These are phyloP conservation scores for Grammomys surdaster DNA, from an alignment of 2,113 vertebrate species.

Conservation along the genomic window DNA sequence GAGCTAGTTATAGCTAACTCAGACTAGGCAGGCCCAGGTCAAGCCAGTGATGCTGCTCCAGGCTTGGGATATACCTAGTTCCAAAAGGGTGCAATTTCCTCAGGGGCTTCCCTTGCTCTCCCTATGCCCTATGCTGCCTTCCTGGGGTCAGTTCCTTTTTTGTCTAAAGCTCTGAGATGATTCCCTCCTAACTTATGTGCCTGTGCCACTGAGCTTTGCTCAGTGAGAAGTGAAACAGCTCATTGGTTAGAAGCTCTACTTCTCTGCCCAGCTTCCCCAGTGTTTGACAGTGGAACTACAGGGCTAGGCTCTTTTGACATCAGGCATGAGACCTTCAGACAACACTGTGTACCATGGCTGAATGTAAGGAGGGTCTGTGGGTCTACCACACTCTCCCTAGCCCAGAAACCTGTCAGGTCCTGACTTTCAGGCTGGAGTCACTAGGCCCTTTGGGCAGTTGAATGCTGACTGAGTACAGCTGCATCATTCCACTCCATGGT, in stretches of 20 bases:
- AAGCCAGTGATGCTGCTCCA: neutral
- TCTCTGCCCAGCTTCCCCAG: neutral
- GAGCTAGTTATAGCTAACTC: neutral
- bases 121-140: neutral
- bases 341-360: neutral
- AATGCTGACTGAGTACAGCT: neutral
- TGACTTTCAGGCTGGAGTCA: neutral
- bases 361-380: no score
- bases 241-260: neutral
- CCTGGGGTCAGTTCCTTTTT: neutral
- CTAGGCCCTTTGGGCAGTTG: neutral
- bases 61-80: neutral
- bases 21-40: neutral
- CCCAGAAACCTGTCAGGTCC: neutral
- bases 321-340: neutral
- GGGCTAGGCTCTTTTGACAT: neutral
- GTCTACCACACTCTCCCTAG: neutral
- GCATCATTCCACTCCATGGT: neutral
- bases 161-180: neutral
- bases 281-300: neutral
- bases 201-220: neutral
- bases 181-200: no score
- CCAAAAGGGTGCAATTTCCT: no score
- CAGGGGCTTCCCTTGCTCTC: neutral
- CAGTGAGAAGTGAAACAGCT: neutral